Evolutionary conservation across 2,113 vertebrate species (phyloP).

Genomic region (Bostrychus sinensis): DNA sequence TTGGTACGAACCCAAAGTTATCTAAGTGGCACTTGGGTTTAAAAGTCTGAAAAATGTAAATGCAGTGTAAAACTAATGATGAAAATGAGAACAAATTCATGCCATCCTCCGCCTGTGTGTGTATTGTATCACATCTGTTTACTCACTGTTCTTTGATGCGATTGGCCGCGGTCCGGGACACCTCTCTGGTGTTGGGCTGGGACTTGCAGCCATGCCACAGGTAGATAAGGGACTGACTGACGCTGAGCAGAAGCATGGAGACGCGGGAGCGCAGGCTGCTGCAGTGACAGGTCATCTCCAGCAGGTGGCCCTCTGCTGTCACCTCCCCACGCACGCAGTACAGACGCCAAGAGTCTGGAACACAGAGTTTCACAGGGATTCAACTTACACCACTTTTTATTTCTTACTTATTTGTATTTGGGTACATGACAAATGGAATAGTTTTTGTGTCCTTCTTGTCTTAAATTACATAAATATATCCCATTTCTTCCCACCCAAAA

Average conservation of each 20-base stretch:
- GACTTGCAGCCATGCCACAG: constrained; percentile 99
- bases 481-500: too few relatives aligned
- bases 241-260: constrained; percentile 94
- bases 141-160: constrained; percentile 91
- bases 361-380: not conserved
- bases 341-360: constrained; percentile 92
- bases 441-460: too few relatives aligned
- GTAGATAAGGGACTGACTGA: constrained; percentile 92
- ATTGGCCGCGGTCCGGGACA: constrained; percentile 87
- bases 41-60: too few relatives aligned
- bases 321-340: constrained; percentile 97
- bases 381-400: not conserved
- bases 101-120: too few relatives aligned
- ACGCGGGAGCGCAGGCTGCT: constrained; percentile 94
- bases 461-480: too few relatives aligned
- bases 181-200: constrained; percentile 88
- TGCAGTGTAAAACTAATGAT: too few relatives aligned
- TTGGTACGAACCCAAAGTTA: too few relatives aligned
- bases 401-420: too few relatives aligned
- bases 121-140: too few relatives aligned
- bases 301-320: constrained; percentile 90
- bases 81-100: too few relatives aligned
- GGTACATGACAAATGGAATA: too few relatives aligned
- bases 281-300: constrained; percentile 97
- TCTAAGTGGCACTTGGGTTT: too few relatives aligned